Percentiles rank a stretch among this genome's conserved stretches.
phyloP scores from a whole-genome alignment of 2,113 vertebrate genomes.

The Cygnus atratus region DNA sequence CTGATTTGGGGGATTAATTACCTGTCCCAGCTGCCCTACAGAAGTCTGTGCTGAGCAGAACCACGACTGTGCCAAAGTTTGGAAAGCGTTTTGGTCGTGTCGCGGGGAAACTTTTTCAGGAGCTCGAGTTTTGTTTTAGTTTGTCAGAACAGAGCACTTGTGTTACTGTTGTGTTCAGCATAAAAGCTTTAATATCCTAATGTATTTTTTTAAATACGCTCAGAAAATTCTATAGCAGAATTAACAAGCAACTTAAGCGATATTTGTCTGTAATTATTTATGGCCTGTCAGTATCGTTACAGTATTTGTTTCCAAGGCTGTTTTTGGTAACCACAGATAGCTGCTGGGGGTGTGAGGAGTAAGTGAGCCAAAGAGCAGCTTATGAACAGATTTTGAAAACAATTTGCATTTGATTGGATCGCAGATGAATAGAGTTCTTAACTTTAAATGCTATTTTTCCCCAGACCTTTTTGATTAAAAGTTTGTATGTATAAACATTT shows the following conservation, averaged over 20 bases:
- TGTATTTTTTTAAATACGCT: not conserved
- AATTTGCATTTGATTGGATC: not conserved
- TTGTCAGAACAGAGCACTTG: not conserved
- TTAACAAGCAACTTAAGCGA: not conserved
- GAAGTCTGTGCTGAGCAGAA: not conserved
- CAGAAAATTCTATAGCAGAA: not conserved
- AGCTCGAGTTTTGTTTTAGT: not conserved
- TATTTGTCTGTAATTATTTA: not conserved
- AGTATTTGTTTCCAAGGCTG: not conserved
- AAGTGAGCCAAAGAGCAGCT: not conserved
- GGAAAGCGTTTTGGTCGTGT: not conserved
- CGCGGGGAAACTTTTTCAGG: not conserved
- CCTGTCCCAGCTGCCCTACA: not conserved
- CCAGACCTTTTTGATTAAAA: not conserved
- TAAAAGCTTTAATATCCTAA: not conserved
- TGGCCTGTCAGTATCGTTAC: not conserved
- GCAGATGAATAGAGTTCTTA: not conserved
- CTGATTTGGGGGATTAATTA: slow-evolving; percentile 6
- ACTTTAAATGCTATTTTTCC: not conserved
- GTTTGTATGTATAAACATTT: not conserved
- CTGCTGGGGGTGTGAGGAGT: not conserved
- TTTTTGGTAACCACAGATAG: not conserved
- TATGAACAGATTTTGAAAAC: not conserved
- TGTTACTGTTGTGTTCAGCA: not conserved
- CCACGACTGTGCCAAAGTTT: not conserved